Evolutionary conservation across 35 echinoderm and acorn worm genomes (phyloP), one percentile per base, ranked within the genome.

Genomic region (Lytechinus variegatus): DNA sequence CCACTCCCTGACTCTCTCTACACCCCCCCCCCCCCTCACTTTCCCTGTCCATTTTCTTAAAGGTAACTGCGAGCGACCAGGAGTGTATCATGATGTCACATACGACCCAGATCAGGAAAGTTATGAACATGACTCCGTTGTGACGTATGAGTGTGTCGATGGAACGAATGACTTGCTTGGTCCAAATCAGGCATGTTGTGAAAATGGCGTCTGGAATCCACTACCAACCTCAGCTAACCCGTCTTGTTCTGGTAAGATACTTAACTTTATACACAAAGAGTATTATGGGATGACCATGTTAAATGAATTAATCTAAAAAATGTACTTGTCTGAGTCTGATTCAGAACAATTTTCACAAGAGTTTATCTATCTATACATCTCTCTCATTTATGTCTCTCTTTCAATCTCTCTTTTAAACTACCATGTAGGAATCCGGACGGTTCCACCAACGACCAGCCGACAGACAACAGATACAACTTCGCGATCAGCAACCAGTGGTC

Each of bases 191-290:
- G 21, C 92, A 24, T 10, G 9, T 13, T 93, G 92, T 57, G 4
- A 28, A 9, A 57, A 93, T 57, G 92, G 92, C 4, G 54, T 93
- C 27, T 93, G 92, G 92, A 19, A 93, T 24, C 92, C 92, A n/a
- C 19, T 3, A 21, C 52, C 92, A 93, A 54, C 54, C 53, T 5
- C 28, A 27, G 92, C n/a, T 55, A 55, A 54, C 57, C 92, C 92
- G 28, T 93, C 92, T 24, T 93, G 92, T 27, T 54, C 92, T 55
- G 92, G 92, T 93, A 13, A 93, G 53, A 52, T 21, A n/a, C 33
- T 44, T 44, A 44, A 44, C 33, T 1, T 44, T 44, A 44, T 44
- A 44, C 33, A 44, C 33, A 44, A 44, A 44, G 33, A 44, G 33
- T 44, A 44, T 44, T 44, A 44, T 44, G 33, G 33, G 33, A 44